These are phyloP conservation scores for Malurus splendens DNA, from an alignment of 2,797 vertebrate species.

Conservation along the genomic window DNA sequence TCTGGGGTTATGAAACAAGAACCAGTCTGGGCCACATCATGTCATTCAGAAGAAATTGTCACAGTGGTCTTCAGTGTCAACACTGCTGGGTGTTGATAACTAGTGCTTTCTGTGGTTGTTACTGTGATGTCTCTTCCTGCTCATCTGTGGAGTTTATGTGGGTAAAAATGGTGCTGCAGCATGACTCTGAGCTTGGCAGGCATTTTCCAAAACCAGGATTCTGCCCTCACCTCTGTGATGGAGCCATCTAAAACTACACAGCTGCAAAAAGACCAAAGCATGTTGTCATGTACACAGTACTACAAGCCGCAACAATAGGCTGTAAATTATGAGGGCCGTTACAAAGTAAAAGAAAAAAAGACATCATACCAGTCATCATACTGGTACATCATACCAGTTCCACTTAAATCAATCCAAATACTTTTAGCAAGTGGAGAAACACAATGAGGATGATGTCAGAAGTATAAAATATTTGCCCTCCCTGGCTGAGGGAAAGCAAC, in stretches of 20 bases:
- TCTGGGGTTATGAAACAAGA: background rate
- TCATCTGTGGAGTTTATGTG: background rate
- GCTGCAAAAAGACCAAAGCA: background rate
- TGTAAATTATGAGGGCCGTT: background rate
- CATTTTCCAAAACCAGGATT: background rate
- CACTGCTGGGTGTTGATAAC: background rate
- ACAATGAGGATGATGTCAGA: background rate
- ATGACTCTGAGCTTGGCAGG: background rate
- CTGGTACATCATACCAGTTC: background rate
- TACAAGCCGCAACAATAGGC: background rate
- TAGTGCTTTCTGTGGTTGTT: background rate
- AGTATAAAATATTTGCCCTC: background rate
- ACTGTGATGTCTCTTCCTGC: background rate
- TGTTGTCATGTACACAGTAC: background rate
- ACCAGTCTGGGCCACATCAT: background rate
- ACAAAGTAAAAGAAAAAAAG: background rate
- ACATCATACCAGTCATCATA: no score
- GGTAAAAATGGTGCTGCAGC: background rate
- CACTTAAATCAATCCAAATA: background rate
- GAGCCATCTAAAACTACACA: background rate
- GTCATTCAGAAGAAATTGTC: background rate
- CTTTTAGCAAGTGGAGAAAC: background rate
- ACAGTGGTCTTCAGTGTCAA: background rate
- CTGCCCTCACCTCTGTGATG: accelerated
- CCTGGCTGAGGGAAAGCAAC: background rate